phyloP scores from a whole-genome alignment of 2,888 invertebrate species.

The Patella pellucida region DNA sequence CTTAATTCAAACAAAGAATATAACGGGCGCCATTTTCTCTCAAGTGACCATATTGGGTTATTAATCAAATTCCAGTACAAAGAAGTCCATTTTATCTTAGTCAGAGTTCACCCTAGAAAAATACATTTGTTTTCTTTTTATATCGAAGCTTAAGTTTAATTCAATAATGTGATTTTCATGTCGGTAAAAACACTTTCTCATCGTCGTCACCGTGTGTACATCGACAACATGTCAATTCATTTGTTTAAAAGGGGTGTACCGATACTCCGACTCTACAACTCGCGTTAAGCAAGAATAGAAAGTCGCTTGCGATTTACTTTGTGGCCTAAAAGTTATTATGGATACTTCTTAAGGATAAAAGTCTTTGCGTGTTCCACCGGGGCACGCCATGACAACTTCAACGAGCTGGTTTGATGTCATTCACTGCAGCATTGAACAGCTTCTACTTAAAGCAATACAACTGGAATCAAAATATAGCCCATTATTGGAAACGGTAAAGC shows the following conservation, averaged over 20 bases:
- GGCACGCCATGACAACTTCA: neutral
- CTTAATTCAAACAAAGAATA: no score
- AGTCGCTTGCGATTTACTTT: no score
- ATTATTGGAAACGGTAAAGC: neutral
- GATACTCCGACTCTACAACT: no score
- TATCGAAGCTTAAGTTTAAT: neutral
- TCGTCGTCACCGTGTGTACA: neutral
- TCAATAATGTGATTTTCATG: constrained; percentile 7
- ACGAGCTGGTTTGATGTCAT: neutral
- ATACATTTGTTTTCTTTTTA: no score
- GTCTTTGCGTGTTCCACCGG: constrained; percentile 1
- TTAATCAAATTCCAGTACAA: no score
- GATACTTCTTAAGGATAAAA: neutral
- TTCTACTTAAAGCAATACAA: neutral
- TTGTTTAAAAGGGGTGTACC: neutral
- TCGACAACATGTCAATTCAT: constrained; percentile 2
- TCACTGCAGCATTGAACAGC: constrained; percentile 1
- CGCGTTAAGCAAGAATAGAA: no score
- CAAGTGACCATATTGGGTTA: no score
- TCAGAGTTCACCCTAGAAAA: no score
- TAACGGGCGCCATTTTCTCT: no score
- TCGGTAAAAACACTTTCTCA: neutral
- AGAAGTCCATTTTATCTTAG: no score
- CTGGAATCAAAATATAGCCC: neutral
- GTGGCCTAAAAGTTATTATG: neutral